These are phyloP conservation scores for Gorsachius magnificus DNA, from an alignment of 2,797 vertebrate genomes.

Conservation along the genomic window DNA sequence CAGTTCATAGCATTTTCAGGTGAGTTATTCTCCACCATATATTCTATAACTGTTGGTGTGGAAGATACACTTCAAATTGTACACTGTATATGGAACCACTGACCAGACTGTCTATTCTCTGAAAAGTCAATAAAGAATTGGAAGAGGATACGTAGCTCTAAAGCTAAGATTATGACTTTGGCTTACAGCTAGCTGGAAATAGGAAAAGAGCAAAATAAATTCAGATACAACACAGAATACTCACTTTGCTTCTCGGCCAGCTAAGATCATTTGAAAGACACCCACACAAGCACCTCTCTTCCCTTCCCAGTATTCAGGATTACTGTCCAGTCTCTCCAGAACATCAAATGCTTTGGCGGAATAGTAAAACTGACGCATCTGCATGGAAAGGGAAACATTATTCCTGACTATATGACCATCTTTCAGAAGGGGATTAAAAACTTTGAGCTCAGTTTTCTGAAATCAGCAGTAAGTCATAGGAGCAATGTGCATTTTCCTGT, in stretches of 20 bases:
- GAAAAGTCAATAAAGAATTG: neutral
- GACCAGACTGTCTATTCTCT: neutral
- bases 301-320: constrained; percentile 95
- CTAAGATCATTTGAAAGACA: constrained; percentile 95
- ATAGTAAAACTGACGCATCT: constrained; percentile 98
- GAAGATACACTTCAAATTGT: neutral
- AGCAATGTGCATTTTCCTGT: neutral
- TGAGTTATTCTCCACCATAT: neutral
- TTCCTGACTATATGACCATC: neutral
- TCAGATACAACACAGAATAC: constrained; percentile 26
- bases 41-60: neutral
- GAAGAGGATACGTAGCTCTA: neutral
- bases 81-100: neutral
- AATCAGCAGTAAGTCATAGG: neutral
- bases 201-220: neutral
- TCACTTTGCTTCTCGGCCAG: constrained; percentile 92
- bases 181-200: neutral
- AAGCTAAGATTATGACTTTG: neutral
- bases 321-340: constrained; percentile 91
- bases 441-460: neutral
- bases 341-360: constrained; percentile 96
- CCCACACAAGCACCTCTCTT: constrained; percentile 97
- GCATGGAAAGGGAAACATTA: constrained; percentile 55
- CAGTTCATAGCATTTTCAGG: neutral
- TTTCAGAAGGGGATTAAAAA: neutral